phyloP scores from a whole-genome alignment of 2,113 vertebrate species.

The Entomyzon cyanotis region DNA sequence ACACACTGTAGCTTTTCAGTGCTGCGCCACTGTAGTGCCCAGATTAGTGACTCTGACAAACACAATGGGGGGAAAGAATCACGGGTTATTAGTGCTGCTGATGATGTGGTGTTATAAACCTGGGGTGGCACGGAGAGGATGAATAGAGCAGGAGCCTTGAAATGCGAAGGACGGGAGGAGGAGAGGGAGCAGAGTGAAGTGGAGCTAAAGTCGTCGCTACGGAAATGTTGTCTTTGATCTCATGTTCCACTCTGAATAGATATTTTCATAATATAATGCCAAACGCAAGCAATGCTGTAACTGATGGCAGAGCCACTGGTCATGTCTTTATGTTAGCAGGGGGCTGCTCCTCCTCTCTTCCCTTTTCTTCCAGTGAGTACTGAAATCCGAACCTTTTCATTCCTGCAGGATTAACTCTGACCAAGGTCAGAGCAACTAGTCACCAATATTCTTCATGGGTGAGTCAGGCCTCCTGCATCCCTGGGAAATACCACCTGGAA shows the following conservation, averaged over 20 bases:
- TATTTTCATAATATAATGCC: slow-evolving; percentile 60
- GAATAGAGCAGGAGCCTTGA: slow-evolving; percentile 16
- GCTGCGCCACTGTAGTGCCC: slow-evolving; percentile 21
- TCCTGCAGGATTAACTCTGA: slow-evolving; percentile 51
- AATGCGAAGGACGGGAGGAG: slow-evolving; percentile 6
- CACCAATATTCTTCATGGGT: background rate
- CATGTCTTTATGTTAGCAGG: background rate
- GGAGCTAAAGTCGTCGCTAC: slow-evolving; percentile 13
- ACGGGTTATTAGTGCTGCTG: slow-evolving; percentile 34
- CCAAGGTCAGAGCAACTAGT: slow-evolving; percentile 35
- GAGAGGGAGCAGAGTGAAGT: slow-evolving; percentile 43
- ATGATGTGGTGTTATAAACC: slow-evolving; percentile 18
- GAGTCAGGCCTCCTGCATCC: background rate
- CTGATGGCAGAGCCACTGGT: slow-evolving; percentile 3
- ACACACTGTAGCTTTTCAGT: slow-evolving; percentile 52
- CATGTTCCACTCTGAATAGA: slow-evolving; percentile 34
- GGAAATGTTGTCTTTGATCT: slow-evolving; percentile 56
- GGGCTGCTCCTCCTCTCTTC: background rate
- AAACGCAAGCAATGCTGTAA: background rate
- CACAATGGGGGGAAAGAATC: slow-evolving; percentile 48
- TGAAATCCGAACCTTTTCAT: slow-evolving; percentile 35
- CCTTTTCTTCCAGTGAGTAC: background rate
- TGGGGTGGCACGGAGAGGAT: background rate
- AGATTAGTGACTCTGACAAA: slow-evolving; percentile 49
- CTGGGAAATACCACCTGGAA: slow-evolving; percentile 9